Evolutionary conservation across 2,113 vertebrate species (phyloP).

Genomic region (Albula glossodonta): DNA sequence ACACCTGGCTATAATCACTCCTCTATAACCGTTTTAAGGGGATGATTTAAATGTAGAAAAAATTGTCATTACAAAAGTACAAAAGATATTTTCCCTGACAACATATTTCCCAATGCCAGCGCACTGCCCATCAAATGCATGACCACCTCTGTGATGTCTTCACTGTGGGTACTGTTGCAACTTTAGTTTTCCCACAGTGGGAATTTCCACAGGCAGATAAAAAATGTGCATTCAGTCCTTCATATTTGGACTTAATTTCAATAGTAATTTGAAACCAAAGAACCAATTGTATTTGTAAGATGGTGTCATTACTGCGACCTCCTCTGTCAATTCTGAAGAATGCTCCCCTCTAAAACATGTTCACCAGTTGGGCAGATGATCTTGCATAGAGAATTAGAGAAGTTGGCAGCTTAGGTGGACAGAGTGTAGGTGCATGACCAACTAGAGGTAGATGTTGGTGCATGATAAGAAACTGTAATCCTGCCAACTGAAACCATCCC

Average conservation of each 20-base stretch:
- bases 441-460: not conserved
- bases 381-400: not conserved
- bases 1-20: not conserved
- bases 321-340: not conserved
- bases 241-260: not conserved
- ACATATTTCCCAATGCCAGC: not conserved
- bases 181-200: not conserved
- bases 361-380: not conserved
- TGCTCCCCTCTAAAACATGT: not conserved
- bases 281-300: not conserved
- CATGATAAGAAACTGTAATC: not conserved
- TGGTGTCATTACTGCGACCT: not conserved
- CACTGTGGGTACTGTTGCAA: not conserved
- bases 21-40: not conserved
- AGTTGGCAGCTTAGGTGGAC: not conserved
- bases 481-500: too few species aligned
- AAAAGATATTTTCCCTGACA: not conserved
- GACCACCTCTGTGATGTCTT: constrained; percentile 7
- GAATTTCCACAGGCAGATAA: not conserved
- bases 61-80: not conserved
- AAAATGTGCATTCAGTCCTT: not conserved
- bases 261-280: not conserved
- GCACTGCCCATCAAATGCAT: not conserved
- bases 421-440: not conserved
- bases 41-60: not conserved